These are phyloP conservation scores for Sternotherus odoratus DNA, from an alignment of 2,797 vertebrate genomes.

Conservation along the genomic window DNA sequence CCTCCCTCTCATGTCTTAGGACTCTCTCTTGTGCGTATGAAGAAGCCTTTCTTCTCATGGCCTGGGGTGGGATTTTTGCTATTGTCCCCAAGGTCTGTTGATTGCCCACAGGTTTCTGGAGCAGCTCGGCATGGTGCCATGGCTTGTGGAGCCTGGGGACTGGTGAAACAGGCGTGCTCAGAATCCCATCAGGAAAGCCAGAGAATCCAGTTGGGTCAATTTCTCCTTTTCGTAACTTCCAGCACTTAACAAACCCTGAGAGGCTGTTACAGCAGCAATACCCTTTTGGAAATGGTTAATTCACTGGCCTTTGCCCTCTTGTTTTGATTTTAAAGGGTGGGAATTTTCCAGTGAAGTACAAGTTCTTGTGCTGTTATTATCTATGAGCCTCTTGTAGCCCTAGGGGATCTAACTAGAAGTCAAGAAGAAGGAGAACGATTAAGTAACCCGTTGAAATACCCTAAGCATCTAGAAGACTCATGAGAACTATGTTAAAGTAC, in stretches of 20 bases:
- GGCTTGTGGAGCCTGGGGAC: not conserved
- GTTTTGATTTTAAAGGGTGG: not conserved
- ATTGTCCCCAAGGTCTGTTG: no score
- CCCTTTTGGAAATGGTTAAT: not conserved
- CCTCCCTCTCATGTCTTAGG: fast-evolving
- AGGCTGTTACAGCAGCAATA: not conserved
- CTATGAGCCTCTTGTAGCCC: no score
- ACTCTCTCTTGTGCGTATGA: not conserved
- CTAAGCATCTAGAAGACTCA: not conserved
- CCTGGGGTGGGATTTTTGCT: not conserved
- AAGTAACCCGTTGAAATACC: not conserved
- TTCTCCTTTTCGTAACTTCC: not conserved
- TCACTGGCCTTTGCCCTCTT: not conserved
- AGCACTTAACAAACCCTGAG: not conserved
- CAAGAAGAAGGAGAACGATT: not conserved
- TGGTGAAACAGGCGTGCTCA: not conserved
- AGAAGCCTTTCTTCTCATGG: not conserved
- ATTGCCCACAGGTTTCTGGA: not conserved
- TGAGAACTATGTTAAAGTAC: not conserved
- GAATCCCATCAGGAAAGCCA: not conserved
- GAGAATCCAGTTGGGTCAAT: no score
- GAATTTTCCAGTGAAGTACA: not conserved
- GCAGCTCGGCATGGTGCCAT: no score
- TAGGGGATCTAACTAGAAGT: not conserved
- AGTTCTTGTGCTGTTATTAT: not conserved